Evolutionary conservation across 1,140 invertebrate genomes (phyloP), one percentile per base, ranked within the genome.

Genomic region (Yoshiicerus persimilis): DNA sequence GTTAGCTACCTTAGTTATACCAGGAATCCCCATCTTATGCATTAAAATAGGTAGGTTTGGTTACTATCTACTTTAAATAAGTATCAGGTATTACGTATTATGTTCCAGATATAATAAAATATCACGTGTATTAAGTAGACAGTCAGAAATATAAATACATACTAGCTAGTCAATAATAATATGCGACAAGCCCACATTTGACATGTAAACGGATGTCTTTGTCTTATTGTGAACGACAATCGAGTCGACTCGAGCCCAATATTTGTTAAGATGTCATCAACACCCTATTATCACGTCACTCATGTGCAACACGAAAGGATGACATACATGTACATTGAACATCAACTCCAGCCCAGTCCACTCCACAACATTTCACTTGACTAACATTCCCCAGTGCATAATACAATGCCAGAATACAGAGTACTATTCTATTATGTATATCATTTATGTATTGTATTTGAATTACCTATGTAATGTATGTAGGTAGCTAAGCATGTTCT

Each of bases 211-310:
- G 88, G 88, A 88, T 88, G 66, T 70, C 85, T 89, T 89, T 89
- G 88, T 89, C 88, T 89, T 77, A 70, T 66, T 70, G 36, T 80
- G 75, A 80, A 86, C 39, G 83, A 88, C 87, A 88, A 88, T 88
- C 84, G 75, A 86, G 87, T 86, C 87, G 75, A 64, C 88, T 87
- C 75, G 66, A 47, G 85, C 88, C 47, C 86, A 89, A 84, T 90
- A 90, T 90, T 90, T 90, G 89, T 90, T 88, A 88, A 89, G 88
- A 89, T 88, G 90, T 90, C 90, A 90, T 88, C 87, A 86, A 86
- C 87, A 90, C 85, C 90, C 88, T 88, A 90, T 90, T 90, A 90
- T 90, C 88, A 87, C 89, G 90, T 90, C 90, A 90, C 64, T 90
- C 88, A 90, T 41, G 83, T 56, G 41, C 32, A 87, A 87, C 84